Percentiles rank a stretch among this genome's conserved stretches.
Evolutionary conservation across 1,140 invertebrate species (phyloP).

Genomic region (Neodiprion virginianus): DNA sequence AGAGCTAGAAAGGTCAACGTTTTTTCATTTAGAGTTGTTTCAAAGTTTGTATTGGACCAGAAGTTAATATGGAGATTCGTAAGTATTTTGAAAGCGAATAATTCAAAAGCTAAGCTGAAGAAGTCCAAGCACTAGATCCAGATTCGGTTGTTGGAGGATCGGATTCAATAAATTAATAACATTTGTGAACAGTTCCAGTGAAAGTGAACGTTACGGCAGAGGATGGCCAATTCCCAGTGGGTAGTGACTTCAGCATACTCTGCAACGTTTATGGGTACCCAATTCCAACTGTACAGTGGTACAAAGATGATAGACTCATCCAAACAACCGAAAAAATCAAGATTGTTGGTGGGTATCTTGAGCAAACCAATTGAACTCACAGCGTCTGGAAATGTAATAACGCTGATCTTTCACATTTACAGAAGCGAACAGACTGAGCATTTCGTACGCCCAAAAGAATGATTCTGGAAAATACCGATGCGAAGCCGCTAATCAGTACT

Average conservation of each 20-base stretch:
- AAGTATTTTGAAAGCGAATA: too few species aligned
- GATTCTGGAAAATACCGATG: constrained; percentile 84
- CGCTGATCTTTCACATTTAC: constrained; percentile 31
- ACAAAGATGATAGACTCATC: constrained; percentile 72
- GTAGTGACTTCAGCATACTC: constrained; percentile 72
- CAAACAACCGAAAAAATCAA: constrained; percentile 61
- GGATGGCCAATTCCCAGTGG: constrained; percentile 66
- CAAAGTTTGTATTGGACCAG: too few species aligned
- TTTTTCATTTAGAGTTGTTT: too few species aligned
- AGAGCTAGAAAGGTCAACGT: too few species aligned
- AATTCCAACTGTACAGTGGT: constrained; percentile 77
- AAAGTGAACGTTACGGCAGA: constrained; percentile 65
- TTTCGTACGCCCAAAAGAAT: constrained; percentile 66
- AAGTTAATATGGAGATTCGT: too few species aligned
- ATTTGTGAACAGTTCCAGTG: constrained; percentile 63
- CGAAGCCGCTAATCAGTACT: constrained; percentile 76
- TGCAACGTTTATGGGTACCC: constrained; percentile 83
- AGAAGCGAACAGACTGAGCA: constrained; percentile 73
- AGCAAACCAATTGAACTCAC: not conserved
- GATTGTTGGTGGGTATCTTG: constrained; percentile 66
- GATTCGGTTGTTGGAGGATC: too few species aligned
- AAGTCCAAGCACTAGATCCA: too few species aligned
- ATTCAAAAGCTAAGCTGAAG: too few species aligned
- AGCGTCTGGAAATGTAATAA: constrained; percentile 6
- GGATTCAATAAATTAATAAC: too few species aligned